These are phyloP conservation scores for Caracal caracal DNA, from an alignment of 2,113 vertebrate species.

Conservation along the genomic window DNA sequence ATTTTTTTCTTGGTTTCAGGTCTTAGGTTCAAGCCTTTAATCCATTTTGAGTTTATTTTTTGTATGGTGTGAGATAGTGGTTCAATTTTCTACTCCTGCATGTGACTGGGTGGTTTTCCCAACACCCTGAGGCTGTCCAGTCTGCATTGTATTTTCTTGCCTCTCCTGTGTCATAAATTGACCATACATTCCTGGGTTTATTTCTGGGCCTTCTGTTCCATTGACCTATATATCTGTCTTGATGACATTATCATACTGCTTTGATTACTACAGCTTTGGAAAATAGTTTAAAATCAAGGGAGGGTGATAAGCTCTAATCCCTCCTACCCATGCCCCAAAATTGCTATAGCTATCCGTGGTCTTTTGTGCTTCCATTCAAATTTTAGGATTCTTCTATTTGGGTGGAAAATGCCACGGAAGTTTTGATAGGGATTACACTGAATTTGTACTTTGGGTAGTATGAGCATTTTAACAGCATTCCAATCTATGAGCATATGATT, in stretches of 20 bases:
- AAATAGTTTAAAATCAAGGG: neutral
- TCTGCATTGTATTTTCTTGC: neutral
- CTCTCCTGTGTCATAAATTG: neutral
- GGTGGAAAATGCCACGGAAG: neutral
- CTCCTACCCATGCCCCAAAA: neutral
- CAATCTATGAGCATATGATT: neutral
- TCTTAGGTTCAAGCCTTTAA: neutral
- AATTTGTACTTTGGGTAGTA: neutral
- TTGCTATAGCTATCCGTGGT: neutral
- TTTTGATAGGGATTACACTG: neutral
- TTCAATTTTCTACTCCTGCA: neutral
- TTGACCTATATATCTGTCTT: neutral
- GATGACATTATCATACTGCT: neutral
- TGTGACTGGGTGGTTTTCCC: neutral
- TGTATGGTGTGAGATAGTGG: neutral
- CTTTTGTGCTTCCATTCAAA: neutral
- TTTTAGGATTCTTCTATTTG: neutral
- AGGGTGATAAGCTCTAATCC: neutral
- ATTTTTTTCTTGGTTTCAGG: neutral
- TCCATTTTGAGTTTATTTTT: neutral
- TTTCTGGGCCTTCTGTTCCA: neutral
- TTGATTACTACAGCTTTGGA: neutral
- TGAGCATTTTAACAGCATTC: neutral
- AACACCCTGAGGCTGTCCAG: neutral
- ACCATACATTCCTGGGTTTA: neutral